Evolutionary conservation across 2,797 vertebrate genomes (phyloP).

Genomic region (Poecilia gillii): DNA sequence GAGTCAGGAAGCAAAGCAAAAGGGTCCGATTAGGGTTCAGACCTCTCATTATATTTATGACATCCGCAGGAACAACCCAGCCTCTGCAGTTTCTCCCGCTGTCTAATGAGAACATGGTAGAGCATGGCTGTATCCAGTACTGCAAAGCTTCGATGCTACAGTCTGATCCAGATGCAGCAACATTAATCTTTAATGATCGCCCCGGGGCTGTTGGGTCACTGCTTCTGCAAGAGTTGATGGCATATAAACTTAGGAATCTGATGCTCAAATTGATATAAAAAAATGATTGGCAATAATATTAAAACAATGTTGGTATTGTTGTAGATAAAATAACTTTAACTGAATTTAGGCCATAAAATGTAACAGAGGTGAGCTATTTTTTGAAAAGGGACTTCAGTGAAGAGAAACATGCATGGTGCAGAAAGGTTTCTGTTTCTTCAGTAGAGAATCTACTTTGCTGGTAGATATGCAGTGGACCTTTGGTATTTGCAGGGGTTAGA

Average conservation of each 20-base stretch:
- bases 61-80: neutral
- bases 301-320: neutral
- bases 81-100: neutral
- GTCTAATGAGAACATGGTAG: slow-evolving; percentile 31
- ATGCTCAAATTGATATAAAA: neutral
- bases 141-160: slow-evolving; percentile 17
- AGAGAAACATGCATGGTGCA: neutral
- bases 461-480: neutral
- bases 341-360: neutral
- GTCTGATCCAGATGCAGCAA: slow-evolving; percentile 28
- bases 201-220: slow-evolving; percentile 18
- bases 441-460: neutral
- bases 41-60: neutral
- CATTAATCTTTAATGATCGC: slow-evolving; percentile 50
- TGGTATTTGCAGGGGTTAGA: neutral
- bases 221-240: slow-evolving; percentile 6
- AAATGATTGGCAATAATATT: neutral
- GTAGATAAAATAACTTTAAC: neutral
- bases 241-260: slow-evolving; percentile 3
- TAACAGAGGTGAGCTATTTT: no score
- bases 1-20: slow-evolving; percentile 11
- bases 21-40: slow-evolving; percentile 1
- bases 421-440: neutral
- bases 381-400: neutral
- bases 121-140: slow-evolving; percentile 7